A percentile compares a stretch with the other conserved stretches of the same genome.
phyloP scores from a whole-genome alignment of 2,797 vertebrate species.

The Melopsittacus undulatus region DNA sequence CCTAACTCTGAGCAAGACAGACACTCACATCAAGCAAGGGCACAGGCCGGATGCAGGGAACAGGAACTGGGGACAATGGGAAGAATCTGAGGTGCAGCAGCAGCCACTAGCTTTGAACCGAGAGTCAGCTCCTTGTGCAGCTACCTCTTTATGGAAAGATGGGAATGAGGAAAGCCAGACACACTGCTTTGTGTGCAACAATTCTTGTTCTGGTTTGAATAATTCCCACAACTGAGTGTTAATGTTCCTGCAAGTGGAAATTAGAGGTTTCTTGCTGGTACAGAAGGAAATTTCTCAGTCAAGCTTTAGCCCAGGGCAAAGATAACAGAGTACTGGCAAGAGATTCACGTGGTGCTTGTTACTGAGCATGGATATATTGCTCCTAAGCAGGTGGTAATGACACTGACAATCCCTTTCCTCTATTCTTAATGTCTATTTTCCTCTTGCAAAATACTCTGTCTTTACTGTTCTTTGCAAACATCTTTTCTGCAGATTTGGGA shows the following conservation, averaged over 20 bases:
- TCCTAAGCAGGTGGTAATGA: background rate
- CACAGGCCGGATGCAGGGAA: slow-evolving; percentile 33
- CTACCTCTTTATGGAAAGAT: background rate
- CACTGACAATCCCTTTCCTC: background rate
- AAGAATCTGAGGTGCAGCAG: slow-evolving; percentile 15
- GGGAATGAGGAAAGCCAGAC: background rate
- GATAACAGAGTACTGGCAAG: background rate
- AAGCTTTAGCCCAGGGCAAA: background rate
- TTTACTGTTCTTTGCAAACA: background rate
- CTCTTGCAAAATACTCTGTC: background rate
- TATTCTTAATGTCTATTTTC: background rate
- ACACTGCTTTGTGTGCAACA: accelerated
- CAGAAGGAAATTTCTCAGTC: background rate
- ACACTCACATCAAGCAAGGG: slow-evolving; percentile 4
- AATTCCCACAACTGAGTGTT: background rate
- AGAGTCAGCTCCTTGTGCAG: background rate
- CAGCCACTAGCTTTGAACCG: background rate
- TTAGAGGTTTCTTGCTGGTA: background rate
- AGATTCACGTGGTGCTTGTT: background rate
- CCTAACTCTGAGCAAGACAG: slow-evolving; percentile 10
- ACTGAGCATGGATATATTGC: no score
- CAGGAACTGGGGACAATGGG: slow-evolving; percentile 65
- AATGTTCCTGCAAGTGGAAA: background rate
- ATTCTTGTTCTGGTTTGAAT: background rate
- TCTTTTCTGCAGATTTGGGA: background rate